Percentiles rank a stretch among this genome's conserved stretches.
Evolutionary conservation across 2,888 invertebrate genomes (phyloP).

Genomic region (Keiferia lycopersicella): DNA sequence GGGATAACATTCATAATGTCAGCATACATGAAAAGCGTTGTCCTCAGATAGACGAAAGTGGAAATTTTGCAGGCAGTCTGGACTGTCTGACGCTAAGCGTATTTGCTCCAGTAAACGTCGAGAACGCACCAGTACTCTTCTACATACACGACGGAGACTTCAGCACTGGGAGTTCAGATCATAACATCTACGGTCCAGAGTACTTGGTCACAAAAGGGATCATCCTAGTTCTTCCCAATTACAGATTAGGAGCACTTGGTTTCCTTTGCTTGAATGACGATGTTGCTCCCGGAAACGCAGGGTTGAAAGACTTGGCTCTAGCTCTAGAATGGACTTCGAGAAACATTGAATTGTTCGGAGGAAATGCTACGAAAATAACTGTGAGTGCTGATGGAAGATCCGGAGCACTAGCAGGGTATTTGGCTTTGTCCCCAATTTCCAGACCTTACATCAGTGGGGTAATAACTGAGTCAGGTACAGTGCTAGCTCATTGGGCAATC

Average conservation of each 20-base stretch:
- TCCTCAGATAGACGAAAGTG: slow-evolving; percentile 50
- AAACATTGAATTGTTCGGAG: slow-evolving; percentile 63
- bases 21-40: slow-evolving; percentile 51
- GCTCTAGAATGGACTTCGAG: slow-evolving; percentile 62
- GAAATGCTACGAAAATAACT: slow-evolving; percentile 58
- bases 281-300: slow-evolving; percentile 66
- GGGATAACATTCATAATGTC: slow-evolving; percentile 41
- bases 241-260: slow-evolving; percentile 66
- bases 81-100: slow-evolving; percentile 69
- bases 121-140: slow-evolving; percentile 55
- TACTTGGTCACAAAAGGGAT: slow-evolving; percentile 53
- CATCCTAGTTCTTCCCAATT: slow-evolving; percentile 65
- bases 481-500: slow-evolving; percentile 61
- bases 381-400: slow-evolving; percentile 64
- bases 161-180: slow-evolving; percentile 57
- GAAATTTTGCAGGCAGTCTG: slow-evolving; percentile 43
- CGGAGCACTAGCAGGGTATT: slow-evolving; percentile 59
- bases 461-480: slow-evolving; percentile 65
- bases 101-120: slow-evolving; percentile 47
- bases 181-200: slow-evolving; percentile 61
- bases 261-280: slow-evolving; percentile 62
- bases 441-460: slow-evolving; percentile 55
- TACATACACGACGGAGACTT: slow-evolving; percentile 69
- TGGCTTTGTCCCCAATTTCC: slow-evolving; percentile 55
- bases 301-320: slow-evolving; percentile 61